Percentiles rank a stretch among this genome's conserved stretches.
These are phyloP conservation scores for Plagodis pulveraria DNA, from an alignment of 2,888 invertebrate genomes.

Conservation along the genomic window DNA sequence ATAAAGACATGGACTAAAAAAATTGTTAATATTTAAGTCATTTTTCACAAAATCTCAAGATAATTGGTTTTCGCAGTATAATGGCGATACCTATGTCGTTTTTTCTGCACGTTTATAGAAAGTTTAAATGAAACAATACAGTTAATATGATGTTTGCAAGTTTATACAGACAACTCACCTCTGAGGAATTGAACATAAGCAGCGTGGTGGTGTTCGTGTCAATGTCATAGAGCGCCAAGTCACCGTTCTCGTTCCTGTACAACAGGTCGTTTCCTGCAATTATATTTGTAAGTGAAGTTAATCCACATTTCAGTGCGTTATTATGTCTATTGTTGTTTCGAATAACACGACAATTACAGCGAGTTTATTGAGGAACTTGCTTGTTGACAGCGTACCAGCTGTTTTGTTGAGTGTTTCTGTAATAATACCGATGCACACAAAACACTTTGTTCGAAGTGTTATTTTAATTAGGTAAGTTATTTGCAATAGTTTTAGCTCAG, in stretches of 20 bases:
- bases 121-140: too few relatives aligned
- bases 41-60: too few relatives aligned
- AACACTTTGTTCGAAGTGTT: too few relatives aligned
- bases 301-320: conserved; percentile 26
- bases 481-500: too few relatives aligned
- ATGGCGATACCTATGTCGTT: too few relatives aligned
- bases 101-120: too few relatives aligned
- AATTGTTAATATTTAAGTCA: too few relatives aligned
- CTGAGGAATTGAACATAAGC: conserved; percentile 75
- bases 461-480: too few relatives aligned
- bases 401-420: conserved; percentile 6
- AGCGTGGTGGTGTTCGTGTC: conserved; percentile 62
- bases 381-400: conserved; percentile 14
- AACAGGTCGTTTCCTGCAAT: conserved; percentile 87
- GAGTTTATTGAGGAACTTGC: conserved; percentile 20
- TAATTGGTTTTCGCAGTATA: too few relatives aligned
- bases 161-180: conserved; percentile 61
- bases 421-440: too few relatives aligned
- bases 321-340: conserved; percentile 27
- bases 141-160: too few relatives aligned
- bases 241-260: conserved; percentile 85
- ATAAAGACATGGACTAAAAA: too few relatives aligned
- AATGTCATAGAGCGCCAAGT: conserved; percentile 84
- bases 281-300: conserved; percentile 26
- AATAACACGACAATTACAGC: conserved; percentile 13